Percentiles rank a stretch among this genome's conserved stretches.
phyloP scores from a whole-genome alignment of 2,888 invertebrate species.

The Chloroclysta siterata region DNA sequence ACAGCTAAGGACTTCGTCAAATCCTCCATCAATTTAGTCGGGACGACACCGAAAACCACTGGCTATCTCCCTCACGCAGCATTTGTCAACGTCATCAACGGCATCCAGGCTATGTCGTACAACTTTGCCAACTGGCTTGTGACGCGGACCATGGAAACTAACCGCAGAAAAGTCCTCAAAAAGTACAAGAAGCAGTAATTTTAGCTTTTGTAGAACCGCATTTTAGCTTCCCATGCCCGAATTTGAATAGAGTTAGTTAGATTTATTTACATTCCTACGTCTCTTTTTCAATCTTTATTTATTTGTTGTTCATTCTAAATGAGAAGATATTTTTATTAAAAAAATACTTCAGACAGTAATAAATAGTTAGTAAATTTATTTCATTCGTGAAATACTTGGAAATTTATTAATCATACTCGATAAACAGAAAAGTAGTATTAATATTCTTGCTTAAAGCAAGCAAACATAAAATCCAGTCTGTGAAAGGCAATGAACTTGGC shows the following conservation, averaged over 20 bases:
- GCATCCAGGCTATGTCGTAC: constrained; percentile 79
- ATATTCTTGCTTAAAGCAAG: too few species aligned
- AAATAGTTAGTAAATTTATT: too few species aligned
- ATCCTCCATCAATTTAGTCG: constrained; percentile 89
- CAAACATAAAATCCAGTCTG: neutral
- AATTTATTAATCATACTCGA: too few species aligned
- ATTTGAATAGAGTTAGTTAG: constrained; percentile 27
- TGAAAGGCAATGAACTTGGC: neutral
- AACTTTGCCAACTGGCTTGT: constrained; percentile 86
- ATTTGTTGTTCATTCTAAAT: too few species aligned
- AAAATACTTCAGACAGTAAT: too few species aligned
- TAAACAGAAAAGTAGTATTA: too few species aligned
- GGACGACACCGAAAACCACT: constrained; percentile 88
- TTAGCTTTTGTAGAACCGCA: constrained; percentile 29
- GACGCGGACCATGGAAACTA: constrained; percentile 87
- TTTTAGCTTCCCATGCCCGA: constrained; percentile 22
- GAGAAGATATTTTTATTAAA: too few species aligned
- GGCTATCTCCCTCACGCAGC: constrained; percentile 90
- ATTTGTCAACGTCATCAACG: constrained; percentile 80
- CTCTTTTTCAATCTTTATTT: neutral
- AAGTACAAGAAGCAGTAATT: constrained; percentile 78
- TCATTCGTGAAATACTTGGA: too few species aligned
- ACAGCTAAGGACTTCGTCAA: constrained; percentile 89
- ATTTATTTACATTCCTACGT: neutral
- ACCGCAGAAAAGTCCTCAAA: constrained; percentile 84